These are phyloP conservation scores for Cantharis nigra DNA, from an alignment of 2,888 invertebrate genomes.

Conservation along the genomic window DNA sequence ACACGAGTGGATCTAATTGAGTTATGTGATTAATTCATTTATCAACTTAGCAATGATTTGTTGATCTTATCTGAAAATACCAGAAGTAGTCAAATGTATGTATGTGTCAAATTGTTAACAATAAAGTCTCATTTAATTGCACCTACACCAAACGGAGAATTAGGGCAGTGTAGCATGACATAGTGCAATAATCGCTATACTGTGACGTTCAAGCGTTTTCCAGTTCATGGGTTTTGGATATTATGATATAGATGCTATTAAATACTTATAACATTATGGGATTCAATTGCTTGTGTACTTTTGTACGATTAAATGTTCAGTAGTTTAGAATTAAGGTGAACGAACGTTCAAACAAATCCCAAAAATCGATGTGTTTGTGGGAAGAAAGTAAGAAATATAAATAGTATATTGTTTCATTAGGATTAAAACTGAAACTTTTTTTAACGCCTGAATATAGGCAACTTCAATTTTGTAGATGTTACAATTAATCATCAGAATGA, in stretches of 20 bases:
- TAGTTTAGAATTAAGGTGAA: slow-evolving; percentile 15
- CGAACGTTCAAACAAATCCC: slow-evolving; percentile 10
- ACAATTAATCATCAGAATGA: too few species aligned
- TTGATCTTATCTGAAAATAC: not conserved
- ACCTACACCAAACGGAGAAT: not conserved
- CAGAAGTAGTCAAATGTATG: not conserved
- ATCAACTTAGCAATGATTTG: not conserved
- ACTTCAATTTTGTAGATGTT: too few species aligned
- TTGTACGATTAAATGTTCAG: slow-evolving; percentile 17
- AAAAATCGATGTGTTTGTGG: not conserved
- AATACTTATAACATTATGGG: slow-evolving; percentile 13
- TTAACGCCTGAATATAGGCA: too few species aligned
- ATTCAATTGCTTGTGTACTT: slow-evolving; percentile 20
- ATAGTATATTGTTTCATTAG: too few species aligned
- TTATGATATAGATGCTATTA: slow-evolving; percentile 15
- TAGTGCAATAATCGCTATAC: slow-evolving; percentile 1
- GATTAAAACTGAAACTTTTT: too few species aligned
- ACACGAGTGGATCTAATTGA: not conserved
- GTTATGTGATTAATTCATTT: not conserved
- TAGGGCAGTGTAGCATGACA: not conserved
- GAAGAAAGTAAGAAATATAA: too few species aligned
- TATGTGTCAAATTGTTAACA: not conserved
- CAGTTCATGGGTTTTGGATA: slow-evolving; percentile 8
- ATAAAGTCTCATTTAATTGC: not conserved
- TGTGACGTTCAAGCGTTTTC: slow-evolving; percentile 11